Conservation (phyloP, 1,140 invertebrate species). For the Panagrolaimus sp. region DNA sequence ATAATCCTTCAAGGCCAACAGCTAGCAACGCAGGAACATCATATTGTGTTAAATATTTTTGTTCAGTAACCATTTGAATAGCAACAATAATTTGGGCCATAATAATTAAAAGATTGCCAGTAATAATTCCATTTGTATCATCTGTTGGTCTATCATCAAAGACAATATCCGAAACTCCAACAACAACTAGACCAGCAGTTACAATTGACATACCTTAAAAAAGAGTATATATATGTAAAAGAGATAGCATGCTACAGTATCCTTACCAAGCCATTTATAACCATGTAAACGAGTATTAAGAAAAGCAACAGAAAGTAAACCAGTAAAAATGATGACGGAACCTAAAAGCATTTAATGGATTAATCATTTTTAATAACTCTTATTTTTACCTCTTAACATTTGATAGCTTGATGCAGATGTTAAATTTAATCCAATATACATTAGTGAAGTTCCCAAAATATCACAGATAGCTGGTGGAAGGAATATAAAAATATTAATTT, state of each 20-base stretch:
- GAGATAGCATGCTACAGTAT: too few species aligned
- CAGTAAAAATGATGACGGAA: constrained; percentile 86
- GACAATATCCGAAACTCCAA: constrained; percentile 74
- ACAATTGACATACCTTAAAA: constrained; percentile 66
- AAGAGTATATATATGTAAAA: too few species aligned
- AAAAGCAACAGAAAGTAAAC: constrained; percentile 79
- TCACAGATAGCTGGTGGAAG: constrained; percentile 63
- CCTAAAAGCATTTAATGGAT: constrained; percentile 62
- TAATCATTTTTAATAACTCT: neutral
- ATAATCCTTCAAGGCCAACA: constrained; percentile 81
- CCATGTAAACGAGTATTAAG: constrained; percentile 66
- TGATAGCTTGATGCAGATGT: constrained; percentile 91
- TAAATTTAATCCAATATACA: constrained; percentile 82
- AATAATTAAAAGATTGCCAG: constrained; percentile 74
- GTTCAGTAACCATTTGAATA: constrained; percentile 85
- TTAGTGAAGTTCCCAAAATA: constrained; percentile 59
- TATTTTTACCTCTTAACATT: constrained; percentile 76
- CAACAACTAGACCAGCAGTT: constrained; percentile 72
- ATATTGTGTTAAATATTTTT: constrained; percentile 75
- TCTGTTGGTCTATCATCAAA: constrained; percentile 60
- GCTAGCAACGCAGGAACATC: constrained; percentile 75
- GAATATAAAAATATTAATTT: constrained; percentile 68
- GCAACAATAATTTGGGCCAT: constrained; percentile 77
- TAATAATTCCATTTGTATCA: constrained; percentile 74
- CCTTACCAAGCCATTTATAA: constrained; percentile 72